Percentiles rank a stretch among this genome's conserved stretches.
Conservation (phyloP, 2,113 vertebrate species). For the Trachemys scripta region DNA sequence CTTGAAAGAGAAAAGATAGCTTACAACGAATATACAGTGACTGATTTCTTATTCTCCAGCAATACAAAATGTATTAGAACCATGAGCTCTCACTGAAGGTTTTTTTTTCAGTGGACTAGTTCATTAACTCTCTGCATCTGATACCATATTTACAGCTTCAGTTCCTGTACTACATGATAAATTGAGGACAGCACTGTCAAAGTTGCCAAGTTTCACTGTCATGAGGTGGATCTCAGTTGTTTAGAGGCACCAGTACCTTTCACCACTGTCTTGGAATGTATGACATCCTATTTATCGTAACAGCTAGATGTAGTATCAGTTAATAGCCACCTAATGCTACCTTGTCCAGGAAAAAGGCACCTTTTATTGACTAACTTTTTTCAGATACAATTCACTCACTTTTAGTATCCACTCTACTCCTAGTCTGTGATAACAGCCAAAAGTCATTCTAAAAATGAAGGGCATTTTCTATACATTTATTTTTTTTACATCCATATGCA, state of each 20-base stretch:
- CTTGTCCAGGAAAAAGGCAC: background rate
- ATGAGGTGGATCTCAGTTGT: background rate
- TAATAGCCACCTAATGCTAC: background rate
- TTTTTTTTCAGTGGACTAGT: conserved; percentile 33
- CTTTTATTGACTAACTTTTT: background rate
- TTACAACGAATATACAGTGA: conserved; percentile 14
- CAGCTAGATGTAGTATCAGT: background rate
- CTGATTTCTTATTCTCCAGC: conserved; percentile 47
- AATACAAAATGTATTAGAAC: conserved; percentile 37
- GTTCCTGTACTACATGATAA: background rate
- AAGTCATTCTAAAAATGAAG: background rate
- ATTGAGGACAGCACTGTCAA: background rate
- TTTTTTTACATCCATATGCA: background rate
- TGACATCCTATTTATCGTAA: background rate
- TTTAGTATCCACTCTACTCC: background rate
- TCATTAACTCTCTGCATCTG: conserved; percentile 82
- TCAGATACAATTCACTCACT: background rate
- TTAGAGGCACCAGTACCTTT: background rate
- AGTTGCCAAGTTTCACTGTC: background rate
- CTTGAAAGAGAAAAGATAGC: background rate
- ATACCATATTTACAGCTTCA: conserved; percentile 22
- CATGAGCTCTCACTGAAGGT: conserved; percentile 45
- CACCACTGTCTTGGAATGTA: background rate
- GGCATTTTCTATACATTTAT: conserved; percentile 1
- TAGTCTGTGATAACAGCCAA: background rate